phyloP scores from a whole-genome alignment of 2,797 vertebrate species.

The Moxostoma hubbsi region DNA sequence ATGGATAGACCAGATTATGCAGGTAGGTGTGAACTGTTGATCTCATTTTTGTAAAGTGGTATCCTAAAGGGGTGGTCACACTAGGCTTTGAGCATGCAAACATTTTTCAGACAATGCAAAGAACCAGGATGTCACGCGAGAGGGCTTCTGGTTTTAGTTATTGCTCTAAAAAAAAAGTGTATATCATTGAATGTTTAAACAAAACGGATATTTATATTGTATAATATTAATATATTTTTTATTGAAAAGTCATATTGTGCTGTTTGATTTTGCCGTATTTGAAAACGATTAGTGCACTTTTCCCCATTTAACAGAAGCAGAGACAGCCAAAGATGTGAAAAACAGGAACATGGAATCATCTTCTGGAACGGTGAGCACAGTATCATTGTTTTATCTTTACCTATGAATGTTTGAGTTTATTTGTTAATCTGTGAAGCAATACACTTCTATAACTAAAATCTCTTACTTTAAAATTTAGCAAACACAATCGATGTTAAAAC shows the following conservation, averaged over 20 bases:
- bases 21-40: background rate
- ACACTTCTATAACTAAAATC: background rate
- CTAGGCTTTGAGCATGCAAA: too few relatives aligned
- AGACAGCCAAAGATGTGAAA: background rate
- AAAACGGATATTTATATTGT: too few relatives aligned
- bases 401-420: background rate
- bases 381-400: background rate
- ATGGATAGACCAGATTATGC: background rate
- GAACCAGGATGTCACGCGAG: too few relatives aligned
- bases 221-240: too few relatives aligned
- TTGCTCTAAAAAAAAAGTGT: too few relatives aligned
- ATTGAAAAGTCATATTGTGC: background rate
- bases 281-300: background rate
- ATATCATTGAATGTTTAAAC: too few relatives aligned
- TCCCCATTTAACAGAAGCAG: conserved; percentile 16
- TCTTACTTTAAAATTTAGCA: background rate
- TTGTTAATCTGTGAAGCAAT: background rate
- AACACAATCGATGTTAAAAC: background rate
- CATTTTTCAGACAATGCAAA: too few relatives aligned
- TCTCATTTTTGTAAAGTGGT: background rate
- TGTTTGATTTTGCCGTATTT: background rate
- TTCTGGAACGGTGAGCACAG: conserved; percentile 24
- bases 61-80: background rate
- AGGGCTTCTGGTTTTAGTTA: too few relatives aligned
- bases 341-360: background rate